Evolutionary conservation across 2,888 invertebrate species (phyloP).

Genomic region (Eristalinus sepulchralis): DNA sequence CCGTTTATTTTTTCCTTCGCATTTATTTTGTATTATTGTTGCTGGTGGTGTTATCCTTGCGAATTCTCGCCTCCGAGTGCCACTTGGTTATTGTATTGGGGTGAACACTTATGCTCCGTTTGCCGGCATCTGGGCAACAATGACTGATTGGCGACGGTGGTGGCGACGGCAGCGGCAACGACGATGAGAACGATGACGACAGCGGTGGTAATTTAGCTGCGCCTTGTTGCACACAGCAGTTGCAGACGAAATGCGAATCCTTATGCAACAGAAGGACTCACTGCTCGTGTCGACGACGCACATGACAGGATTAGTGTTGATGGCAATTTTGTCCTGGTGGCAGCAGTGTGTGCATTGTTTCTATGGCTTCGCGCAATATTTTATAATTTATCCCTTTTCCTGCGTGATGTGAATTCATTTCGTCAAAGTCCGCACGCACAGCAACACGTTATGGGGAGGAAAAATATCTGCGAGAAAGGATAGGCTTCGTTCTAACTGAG

Average conservation of each 20-base stretch:
- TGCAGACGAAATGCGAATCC: constrained; percentile 48
- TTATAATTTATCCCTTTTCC: constrained; percentile 13
- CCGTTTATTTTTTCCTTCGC: constrained; percentile 23
- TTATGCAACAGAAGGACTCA: background rate
- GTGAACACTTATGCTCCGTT: constrained; percentile 52
- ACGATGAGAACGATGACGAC: background rate
- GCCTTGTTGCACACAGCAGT: constrained; percentile 71
- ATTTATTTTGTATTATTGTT: constrained; percentile 7
- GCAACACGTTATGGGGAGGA: background rate
- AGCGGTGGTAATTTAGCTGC: constrained; percentile 67
- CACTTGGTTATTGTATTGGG: constrained; percentile 67
- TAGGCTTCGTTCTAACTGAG: background rate
- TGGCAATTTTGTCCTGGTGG: constrained; percentile 35
- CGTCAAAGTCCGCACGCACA: background rate
- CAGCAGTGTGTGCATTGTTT: constrained; percentile 52
- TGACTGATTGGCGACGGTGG: constrained; percentile 50
- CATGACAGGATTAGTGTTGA: constrained; percentile 39
- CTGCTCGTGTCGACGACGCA: background rate
- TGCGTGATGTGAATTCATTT: constrained; percentile 56
- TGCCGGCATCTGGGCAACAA: constrained; percentile 50
- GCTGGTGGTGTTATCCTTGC: constrained; percentile 45
- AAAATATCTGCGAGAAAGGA: background rate
- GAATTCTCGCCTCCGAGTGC: constrained; percentile 53
- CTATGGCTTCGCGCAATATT: constrained; percentile 63
- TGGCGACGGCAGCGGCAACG: background rate